Evolutionary conservation across 2,797 vertebrate species (phyloP), one percentile per base, ranked within the genome.

Genomic region (Dallia pectoralis): DNA sequence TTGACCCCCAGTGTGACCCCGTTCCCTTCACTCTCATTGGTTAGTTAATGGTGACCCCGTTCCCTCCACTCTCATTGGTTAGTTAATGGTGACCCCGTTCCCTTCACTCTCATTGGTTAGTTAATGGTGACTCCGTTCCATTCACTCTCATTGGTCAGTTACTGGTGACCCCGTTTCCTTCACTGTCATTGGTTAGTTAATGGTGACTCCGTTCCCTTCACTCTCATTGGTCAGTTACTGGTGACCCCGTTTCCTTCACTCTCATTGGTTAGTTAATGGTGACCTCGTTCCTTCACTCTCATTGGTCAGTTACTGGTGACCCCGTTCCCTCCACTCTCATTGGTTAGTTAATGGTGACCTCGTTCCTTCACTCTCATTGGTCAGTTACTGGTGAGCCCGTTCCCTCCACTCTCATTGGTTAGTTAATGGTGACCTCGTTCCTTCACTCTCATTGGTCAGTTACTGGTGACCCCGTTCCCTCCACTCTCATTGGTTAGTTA

Each of bases 141-240:
- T 56, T n/a, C 53, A 77, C 72, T 85, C 73, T 81, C 81, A 47
- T 61, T 56, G 79, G 84, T 75, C 66, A 78, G n/a, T 78, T 84
- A 62, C 11, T 68, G 78, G n/a, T n/a, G n/a, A n/a, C n/a, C n/a
- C n/a, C n/a, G 9, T 78, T 81, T 1, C 29, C 53, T 56, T n/a
- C 53, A 77, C 72, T 85, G 72, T 81, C 81, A 47, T 61, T 56
- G 79, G 84, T 75, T 64, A 78, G n/a, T 78, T 84, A 62, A 14
- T 68, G 78, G n/a, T n/a, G n/a, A n/a, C n/a, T n/a, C n/a, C n/a
- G n/a, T n/a, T n/a, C n/a, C n/a, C n/a, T n/a, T n/a, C n/a, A n/a
- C n/a, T n/a, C n/a, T n/a, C n/a, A n/a, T n/a, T n/a, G n/a, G n/a
- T 86, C 79, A 82, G 82, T 80, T 81, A 79, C 36, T n/a, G n/a